Base-by-base conservation (phyloP, 1,140 invertebrate species). In the Zaprionus inermis region DNA sequence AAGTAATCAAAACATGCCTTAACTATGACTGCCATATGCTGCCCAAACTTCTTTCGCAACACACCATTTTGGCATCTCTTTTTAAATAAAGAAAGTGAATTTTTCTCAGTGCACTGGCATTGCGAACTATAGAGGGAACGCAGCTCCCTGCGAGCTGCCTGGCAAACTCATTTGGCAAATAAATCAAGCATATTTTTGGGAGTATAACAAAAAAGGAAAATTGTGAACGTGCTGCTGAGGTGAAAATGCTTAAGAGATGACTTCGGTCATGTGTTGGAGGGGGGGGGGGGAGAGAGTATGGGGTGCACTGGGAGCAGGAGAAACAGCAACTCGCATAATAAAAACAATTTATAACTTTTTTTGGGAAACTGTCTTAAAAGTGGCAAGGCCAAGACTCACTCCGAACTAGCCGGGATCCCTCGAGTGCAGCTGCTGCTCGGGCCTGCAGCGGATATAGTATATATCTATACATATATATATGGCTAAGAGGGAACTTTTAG, bases 401-500 rank as follows among this genome's bases (percentile, higher is more conserved):
- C 44, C 7, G 38, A 2, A 9, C 16, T 9, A 1, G 41, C 16
- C 1, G 41, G 41, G 7, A 20, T 20, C 44, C 55, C 68, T 28
- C 14, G 58, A 24, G 49, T n/a, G 67, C 49, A 12, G 44, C 44
- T 20, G 68, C 69, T 55, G 30, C n/a, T n/a, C n/a, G n/a, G n/a
- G n/a, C 18, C 18, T 44, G 75, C 54, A 74, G 61, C 44, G 78
- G 36, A 72, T 28, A 28, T 28, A 28, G n/a, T 28, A 28, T 4
- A 28, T 28, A 28, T 28, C 3, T 28, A 28, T 28, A 28, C 5
- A 28, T 28, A 28, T 32, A 32, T 32, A 69, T 71, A 46, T 66
- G 52, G 66, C 58, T 63, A 46, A 64, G 9, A 69, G 18, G 72
- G 36, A 85, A 83, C 58, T 83, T 83, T 78, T 57, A 68, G 70